Evolutionary conservation across 2,888 invertebrate species (phyloP), one percentile per base, ranked within the genome.

Genomic region (Dyspetes luteomarginatus): DNA sequence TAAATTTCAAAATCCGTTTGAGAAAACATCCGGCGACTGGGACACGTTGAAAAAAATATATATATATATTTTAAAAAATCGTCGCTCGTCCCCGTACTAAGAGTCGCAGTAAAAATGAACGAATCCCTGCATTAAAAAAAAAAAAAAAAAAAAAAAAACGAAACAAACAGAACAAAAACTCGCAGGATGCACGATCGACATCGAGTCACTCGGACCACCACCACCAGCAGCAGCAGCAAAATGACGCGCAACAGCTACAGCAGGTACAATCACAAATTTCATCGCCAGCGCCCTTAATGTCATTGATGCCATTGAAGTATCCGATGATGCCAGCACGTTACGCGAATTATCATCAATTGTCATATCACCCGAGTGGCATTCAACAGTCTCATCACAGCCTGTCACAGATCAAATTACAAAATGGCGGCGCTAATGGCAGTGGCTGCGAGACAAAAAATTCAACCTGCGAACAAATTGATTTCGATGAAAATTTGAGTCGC

Each of bases 161-260:
- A n/a, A n/a, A 48, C 7, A 43, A 48, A 60, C 60, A 58, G n/a
- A n/a, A n/a, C n/a, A n/a, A n/a, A 73, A 65, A 73, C 67, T 83
- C 89, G 84, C 85, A 91, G 91, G 91, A 91, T 77, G 86, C 89
- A 84, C 90, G 87, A 85, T 89, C 91, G 62, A 87, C 91, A 74
- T 89, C 90, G 75, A 91, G 89, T 86, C 90, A 90, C 81, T 91
- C 90, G 88, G 91, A 90, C 83, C 90, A 89, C 80, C 64, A 3
- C 2, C 58, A n/a, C 15, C 65, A 74, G 56, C 76, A 72, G 7
- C 67, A 78, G 5, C 79, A 77, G 48, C 90, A 90, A 76, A 86
- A 85, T 80, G 89, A 89, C 78, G 74, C 86, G 81, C 88, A 89
- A 82, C 73, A 84, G 81, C 87, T 65, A 43, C 72, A 36, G 22